Evolutionary conservation across 2,797 vertebrate genomes (phyloP).

Genomic region (Spinibarbus caldwelli): DNA sequence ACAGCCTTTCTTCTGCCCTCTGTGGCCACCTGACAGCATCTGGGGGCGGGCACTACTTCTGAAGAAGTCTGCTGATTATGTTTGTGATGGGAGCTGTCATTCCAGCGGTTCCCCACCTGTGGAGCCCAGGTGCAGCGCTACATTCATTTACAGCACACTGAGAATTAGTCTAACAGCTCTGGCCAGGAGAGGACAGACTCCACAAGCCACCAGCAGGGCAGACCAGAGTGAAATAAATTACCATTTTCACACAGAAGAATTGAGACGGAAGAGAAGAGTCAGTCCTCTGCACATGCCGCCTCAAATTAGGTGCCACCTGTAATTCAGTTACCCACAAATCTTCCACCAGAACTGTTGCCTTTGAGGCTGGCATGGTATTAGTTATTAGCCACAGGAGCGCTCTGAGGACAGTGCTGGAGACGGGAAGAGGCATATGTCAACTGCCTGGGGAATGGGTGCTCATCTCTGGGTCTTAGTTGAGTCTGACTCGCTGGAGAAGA

Average conservation of each 20-base stretch:
- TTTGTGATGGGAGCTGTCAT: constrained; percentile 63
- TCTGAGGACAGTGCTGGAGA: constrained; percentile 10
- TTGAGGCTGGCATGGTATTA: constrained; percentile 30
- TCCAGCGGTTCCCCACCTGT: constrained; percentile 57
- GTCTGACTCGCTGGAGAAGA: background rate
- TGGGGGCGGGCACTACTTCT: constrained; percentile 33
- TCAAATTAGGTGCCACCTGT: constrained; percentile 56
- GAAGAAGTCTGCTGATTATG: constrained; percentile 55
- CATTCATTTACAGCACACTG: constrained; percentile 56
- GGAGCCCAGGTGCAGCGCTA: constrained; percentile 60
- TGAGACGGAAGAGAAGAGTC: constrained; percentile 39
- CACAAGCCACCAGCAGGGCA: constrained; percentile 24
- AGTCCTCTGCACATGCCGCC: constrained; percentile 46
- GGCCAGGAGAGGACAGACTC: constrained; percentile 49
- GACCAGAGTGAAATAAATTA: constrained; percentile 53
- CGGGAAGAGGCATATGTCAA: constrained; percentile 32
- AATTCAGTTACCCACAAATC: constrained; percentile 47
- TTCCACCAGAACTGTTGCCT: constrained; percentile 13
- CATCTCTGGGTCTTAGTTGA: constrained; percentile 20
- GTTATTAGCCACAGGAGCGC: constrained; percentile 35
- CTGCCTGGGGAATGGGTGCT: constrained; percentile 26
- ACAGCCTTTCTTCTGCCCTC: constrained; percentile 57
- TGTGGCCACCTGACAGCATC: constrained; percentile 56
- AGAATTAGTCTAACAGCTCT: constrained; percentile 47
- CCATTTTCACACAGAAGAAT: constrained; percentile 45